Conservation (phyloP, 2,888 invertebrate species). For the Thalpophila matura region DNA sequence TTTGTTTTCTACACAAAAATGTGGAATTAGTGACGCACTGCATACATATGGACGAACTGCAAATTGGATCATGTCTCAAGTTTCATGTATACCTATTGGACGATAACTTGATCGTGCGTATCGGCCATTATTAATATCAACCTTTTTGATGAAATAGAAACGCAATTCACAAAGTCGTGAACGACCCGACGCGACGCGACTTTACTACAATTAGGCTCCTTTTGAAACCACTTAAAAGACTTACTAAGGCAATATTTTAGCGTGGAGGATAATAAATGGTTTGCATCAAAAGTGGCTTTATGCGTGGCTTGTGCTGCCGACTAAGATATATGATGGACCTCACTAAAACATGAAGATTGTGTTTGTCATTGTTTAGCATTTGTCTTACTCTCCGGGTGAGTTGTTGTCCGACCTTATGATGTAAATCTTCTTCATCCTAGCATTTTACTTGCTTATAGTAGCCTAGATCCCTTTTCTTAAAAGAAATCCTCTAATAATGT, state of each 20-base stretch:
- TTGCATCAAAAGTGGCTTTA: conserved; percentile 50
- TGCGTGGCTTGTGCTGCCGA: conserved; percentile 55
- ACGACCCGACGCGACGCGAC: background rate
- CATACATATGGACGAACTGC: too few species aligned
- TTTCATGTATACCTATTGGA: too few species aligned
- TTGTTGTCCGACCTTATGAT: conserved; percentile 24
- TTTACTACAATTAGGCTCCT: conserved; percentile 14
- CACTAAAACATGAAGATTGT: conserved; percentile 56
- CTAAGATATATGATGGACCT: conserved; percentile 59
- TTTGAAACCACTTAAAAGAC: conserved; percentile 47
- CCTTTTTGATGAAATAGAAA: conserved; percentile 24
- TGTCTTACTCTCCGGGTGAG: conserved; percentile 43
- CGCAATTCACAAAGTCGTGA: conserved; percentile 9
- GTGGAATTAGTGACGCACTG: too few species aligned
- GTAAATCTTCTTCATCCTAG: conserved; percentile 40
- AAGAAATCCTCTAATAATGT: background rate
- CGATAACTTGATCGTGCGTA: too few species aligned
- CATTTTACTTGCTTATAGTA: conserved; percentile 22
- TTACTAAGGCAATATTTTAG: conserved; percentile 40
- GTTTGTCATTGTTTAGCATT: conserved; percentile 48
- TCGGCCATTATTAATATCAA: too few species aligned
- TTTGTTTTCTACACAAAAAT: too few species aligned
- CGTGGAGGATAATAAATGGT: conserved; percentile 53
- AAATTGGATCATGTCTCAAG: too few species aligned
- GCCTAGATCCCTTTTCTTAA: background rate